Evolutionary conservation across 2,888 invertebrate species (phyloP), one percentile per base, ranked within the genome.

Genomic region (Drosophila siamana): DNA sequence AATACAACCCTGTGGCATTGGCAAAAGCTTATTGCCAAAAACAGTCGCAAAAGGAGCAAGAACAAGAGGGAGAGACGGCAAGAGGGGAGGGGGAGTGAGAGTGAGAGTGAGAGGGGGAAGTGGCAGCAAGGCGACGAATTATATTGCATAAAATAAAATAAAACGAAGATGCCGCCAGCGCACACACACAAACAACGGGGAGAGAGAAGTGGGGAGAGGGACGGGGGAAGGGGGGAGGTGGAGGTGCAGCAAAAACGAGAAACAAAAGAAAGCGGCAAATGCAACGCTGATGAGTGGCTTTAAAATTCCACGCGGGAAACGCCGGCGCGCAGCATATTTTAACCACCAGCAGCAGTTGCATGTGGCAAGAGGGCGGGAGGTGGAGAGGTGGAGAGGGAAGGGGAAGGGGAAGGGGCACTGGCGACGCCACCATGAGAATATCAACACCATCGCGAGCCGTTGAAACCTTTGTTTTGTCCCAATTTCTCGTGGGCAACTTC

Each of bases 1-100:
- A 81, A 89, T 89, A 78, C 83, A 85, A 88, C 89, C 89, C 89
- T 87, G 89, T 79, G 80, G 88, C 88, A 84, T 77, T 81, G 57
- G 68, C 71, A 86, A 84, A 78, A 78, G 86, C 86, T 89, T 88
- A 89, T 88, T 88, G 88, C 88, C 86, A 79, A 89, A 84, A 84
- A 87, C 78, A 80, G 74, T 68, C 69, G 54, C 65, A 70, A 63
- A 51, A 63, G 47, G 8, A 43, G 44, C 36, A 26, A 19, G n/a
- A 28, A 13, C 19, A n/a, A n/a, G n/a, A n/a, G n/a, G n/a, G n/a
- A n/a, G n/a, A n/a, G n/a, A n/a, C n/a, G n/a, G n/a, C n/a, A n/a
- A n/a, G n/a, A n/a, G n/a, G n/a, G n/a, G n/a, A n/a, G n/a, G n/a
- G n/a, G n/a, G n/a, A n/a, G n/a, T n/a, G n/a, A n/a, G n/a, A n/a